Conservation (phyloP, 2,797 vertebrate species). For the Oreochromis grahami region DNA sequence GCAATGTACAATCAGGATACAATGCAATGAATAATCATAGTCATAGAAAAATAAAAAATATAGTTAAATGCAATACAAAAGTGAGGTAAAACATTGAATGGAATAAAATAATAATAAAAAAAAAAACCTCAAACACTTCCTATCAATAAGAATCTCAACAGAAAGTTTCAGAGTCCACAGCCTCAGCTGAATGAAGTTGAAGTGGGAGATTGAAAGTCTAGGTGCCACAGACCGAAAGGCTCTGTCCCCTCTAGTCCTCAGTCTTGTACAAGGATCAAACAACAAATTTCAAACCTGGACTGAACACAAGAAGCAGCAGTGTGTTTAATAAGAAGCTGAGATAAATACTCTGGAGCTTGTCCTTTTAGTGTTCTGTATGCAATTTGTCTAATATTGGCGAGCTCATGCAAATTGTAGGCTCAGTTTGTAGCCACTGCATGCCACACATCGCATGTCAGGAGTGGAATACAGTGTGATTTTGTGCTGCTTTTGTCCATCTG, state of each 20-base stretch:
- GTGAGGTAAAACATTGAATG: not conserved
- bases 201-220: not conserved
- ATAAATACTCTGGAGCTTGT: not conserved
- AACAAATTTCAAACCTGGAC: not conserved
- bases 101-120: not conserved
- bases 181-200: not conserved
- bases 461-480: not conserved
- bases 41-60: not conserved
- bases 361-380: not conserved
- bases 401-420: not conserved
- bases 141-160: not conserved
- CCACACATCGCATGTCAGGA: not conserved
- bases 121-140: not conserved
- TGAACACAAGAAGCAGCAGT: not conserved
- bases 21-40: not conserved
- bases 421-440: not conserved
- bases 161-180: not conserved
- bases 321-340: not conserved
- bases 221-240: not conserved
- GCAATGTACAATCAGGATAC: not conserved
- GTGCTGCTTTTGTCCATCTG: not conserved
- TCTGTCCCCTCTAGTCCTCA: not conserved
- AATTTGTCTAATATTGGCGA: not conserved
- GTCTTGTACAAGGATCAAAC: not conserved
- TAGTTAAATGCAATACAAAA: not conserved